These are phyloP conservation scores for Dendrocincla fuliginosa DNA, from an alignment of 2,797 vertebrate species.

Conservation along the genomic window DNA sequence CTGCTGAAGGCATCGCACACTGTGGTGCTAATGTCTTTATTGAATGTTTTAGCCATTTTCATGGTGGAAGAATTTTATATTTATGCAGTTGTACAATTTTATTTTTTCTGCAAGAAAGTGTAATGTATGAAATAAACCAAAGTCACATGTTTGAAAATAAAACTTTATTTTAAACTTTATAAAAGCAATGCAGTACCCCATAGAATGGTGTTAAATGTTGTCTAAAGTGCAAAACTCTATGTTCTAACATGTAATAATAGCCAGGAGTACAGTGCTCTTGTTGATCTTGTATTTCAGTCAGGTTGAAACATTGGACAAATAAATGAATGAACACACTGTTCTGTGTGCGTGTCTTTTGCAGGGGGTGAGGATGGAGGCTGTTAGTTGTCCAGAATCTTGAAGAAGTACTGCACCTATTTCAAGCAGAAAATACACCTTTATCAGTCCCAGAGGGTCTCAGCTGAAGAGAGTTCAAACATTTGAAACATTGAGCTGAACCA, in stretches of 20 bases:
- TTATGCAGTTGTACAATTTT: slow-evolving; percentile 99
- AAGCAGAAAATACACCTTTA: neutral
- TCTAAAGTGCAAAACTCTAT: slow-evolving; percentile 92
- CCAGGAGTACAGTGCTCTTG: slow-evolving; percentile 92
- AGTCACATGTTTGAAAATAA: slow-evolving; percentile 96
- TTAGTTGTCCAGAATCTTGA: slow-evolving; percentile 92
- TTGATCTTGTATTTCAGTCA: slow-evolving; percentile 92
- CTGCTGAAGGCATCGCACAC: slow-evolving; percentile 90
- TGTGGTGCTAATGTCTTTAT: slow-evolving; percentile 92
- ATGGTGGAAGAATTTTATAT: slow-evolving; percentile 99
- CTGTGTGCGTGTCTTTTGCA: neutral
- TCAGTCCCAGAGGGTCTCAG: fast-evolving
- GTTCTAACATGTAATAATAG: slow-evolving; percentile 91
- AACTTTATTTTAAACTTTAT: slow-evolving; percentile 89
- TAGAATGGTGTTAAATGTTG: slow-evolving; percentile 89
- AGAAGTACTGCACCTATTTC: slow-evolving; percentile 94
- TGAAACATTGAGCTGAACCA: fast-evolving
- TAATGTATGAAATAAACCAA: slow-evolving; percentile 99
- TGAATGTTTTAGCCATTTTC: slow-evolving; percentile 99
- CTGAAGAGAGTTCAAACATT: fast-evolving
- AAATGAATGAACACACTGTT: slow-evolving; percentile 85
- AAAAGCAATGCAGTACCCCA: slow-evolving; percentile 94
- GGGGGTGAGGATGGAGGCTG: neutral
- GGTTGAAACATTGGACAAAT: slow-evolving; percentile 95
- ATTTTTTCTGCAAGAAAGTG: slow-evolving; percentile 93